phyloP scores from a whole-genome alignment of 2,888 invertebrate genomes.

The Vesta saturnalis region DNA sequence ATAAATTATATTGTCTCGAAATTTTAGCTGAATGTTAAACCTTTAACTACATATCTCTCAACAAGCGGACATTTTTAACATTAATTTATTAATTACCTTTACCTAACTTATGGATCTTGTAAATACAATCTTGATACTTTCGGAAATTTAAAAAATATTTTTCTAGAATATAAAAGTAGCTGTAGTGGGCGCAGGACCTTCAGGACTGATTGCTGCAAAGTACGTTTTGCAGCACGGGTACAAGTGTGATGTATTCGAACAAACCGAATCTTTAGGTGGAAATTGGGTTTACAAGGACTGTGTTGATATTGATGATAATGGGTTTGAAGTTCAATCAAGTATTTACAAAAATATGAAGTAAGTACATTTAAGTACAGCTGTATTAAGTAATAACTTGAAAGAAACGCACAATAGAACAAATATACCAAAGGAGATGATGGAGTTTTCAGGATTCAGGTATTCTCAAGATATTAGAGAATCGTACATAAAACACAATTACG shows the following conservation, averaged over 20 bases:
- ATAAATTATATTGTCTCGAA: no score
- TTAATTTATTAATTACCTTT: no score
- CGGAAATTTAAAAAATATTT: no score
- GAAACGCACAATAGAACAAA: background rate
- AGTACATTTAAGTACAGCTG: background rate
- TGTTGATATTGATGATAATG: background rate
- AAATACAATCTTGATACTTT: no score
- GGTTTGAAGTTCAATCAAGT: background rate
- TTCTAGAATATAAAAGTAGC: background rate
- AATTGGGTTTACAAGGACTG: background rate
- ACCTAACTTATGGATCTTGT: no score
- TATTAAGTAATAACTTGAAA: background rate
- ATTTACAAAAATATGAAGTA: background rate
- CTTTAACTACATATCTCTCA: no score
- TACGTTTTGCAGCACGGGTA: background rate
- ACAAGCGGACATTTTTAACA: no score
- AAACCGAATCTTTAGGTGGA: background rate
- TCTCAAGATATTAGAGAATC: background rate
- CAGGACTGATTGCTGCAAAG: background rate
- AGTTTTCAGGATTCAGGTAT: background rate
- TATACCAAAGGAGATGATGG: background rate
- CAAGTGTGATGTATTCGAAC: background rate
- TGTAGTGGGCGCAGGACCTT: background rate
- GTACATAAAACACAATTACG: background rate
- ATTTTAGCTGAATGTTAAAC: no score